Evolutionary conservation across 2,888 invertebrate species (phyloP), one percentile per base, ranked within the genome.

Genomic region (Heliconius sara): DNA sequence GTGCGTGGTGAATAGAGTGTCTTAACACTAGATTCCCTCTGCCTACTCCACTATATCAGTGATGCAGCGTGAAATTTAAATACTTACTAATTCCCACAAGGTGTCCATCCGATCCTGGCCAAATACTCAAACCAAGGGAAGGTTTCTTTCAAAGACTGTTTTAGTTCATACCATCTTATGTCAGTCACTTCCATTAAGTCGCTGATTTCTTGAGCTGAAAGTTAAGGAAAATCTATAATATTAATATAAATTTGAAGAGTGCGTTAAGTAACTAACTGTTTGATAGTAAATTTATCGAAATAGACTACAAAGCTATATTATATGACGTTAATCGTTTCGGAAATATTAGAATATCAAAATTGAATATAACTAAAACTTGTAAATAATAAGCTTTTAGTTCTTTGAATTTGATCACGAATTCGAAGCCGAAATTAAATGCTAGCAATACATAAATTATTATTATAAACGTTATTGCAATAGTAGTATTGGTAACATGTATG

Each of bases 71-170:
- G 60, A 60, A 60, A n/a, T n/a, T 3, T n/a, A 70, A 70, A 25
- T 66, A 96, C 97, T 96, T 93, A 99, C 99, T 96, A 97, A 87
- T 97, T 96, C 47, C 98, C 98, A 89, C 98, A 97, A 0, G 98
- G 98, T 0, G 98, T 98, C 99, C 99, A 99, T 0, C 99, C 99
- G 22, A 98, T 98, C 84, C 99, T 95, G 0, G 99, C 98, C 83
- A 99, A 96, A 92, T 99, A 99, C 89, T 99, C 99, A 95, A 98
- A 97, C 98, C 98, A 98, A 0, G 98, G 98, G 90, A 99, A 99
- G 81, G 98, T 96, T 77, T 97, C 96, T 72, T 97, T 96, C n/a
- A 98, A 91, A 0, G 98, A 97, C 87, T 97, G 97, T 72, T 97
- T 96, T 83, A 98, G 93, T 85, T 98, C 97, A 86, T 97, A 96